These are phyloP conservation scores for Psettodes erumei DNA, from an alignment of 2,113 vertebrate species.

Conservation along the genomic window DNA sequence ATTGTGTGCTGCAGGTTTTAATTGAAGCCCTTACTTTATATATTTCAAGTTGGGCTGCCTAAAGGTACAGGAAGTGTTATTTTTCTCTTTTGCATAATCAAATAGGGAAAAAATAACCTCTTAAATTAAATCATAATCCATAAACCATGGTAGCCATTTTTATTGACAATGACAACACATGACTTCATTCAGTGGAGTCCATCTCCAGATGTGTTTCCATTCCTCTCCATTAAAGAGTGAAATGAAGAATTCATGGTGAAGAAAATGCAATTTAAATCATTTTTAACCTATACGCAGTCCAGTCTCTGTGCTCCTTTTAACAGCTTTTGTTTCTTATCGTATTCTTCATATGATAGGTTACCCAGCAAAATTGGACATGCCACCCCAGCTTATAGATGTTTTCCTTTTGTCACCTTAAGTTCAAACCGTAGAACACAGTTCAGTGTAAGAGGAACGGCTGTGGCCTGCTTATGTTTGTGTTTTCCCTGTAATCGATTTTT, in stretches of 20 bases:
- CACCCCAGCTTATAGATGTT: conserved; percentile 42
- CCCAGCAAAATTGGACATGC: conserved; percentile 48
- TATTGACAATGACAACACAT: conserved; percentile 23
- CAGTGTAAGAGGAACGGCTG: conserved; percentile 35
- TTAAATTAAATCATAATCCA: conserved; percentile 30
- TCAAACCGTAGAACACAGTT: conserved; percentile 14
- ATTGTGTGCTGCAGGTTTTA: conserved; percentile 58
- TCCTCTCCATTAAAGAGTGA: background rate
- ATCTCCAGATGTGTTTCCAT: conserved; percentile 3
- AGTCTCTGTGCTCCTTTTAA: conserved; percentile 20
- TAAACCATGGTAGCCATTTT: background rate
- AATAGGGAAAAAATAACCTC: conserved; percentile 30
- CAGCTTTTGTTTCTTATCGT: conserved; percentile 29
- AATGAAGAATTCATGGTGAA: background rate
- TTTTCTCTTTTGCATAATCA: conserved; percentile 17
- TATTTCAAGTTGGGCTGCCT: conserved; percentile 7
- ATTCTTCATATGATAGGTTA: conserved; percentile 46
- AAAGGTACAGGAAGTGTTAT: background rate
- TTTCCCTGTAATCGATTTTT: conserved; percentile 62
- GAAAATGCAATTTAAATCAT: conserved; percentile 29
- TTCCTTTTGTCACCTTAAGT: conserved; percentile 51
- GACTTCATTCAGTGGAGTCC: conserved; percentile 15
- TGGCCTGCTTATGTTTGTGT: conserved; percentile 60
- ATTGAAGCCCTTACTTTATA: conserved; percentile 19
- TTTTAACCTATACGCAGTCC: background rate